phyloP scores from a whole-genome alignment of 2,888 invertebrate genomes.

The Melipona beecheii region DNA sequence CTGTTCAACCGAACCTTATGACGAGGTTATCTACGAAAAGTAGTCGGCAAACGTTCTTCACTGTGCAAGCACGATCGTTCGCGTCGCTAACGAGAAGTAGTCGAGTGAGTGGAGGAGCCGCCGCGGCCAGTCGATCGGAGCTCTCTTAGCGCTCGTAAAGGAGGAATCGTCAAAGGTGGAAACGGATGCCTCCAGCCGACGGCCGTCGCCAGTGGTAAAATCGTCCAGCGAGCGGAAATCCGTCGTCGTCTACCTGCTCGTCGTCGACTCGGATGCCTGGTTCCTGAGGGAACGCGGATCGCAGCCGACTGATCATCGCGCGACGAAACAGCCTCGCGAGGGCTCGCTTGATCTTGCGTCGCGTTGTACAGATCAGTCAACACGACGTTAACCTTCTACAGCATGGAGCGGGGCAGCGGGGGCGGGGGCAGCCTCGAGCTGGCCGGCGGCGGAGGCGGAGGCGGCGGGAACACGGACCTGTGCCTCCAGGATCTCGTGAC shows the following conservation, averaged over 20 bases:
- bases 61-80: neutral
- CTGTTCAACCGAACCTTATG: constrained; percentile 31
- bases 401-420: constrained; percentile 83
- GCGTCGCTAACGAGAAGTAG: no score
- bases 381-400: constrained; percentile 85
- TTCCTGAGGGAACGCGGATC: constrained; percentile 29
- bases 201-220: constrained; percentile 48
- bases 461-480: constrained; percentile 86
- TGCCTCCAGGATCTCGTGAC: constrained; percentile 91
- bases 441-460: constrained; percentile 75
- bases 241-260: neutral
- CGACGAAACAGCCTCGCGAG: constrained; percentile 34
- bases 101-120: neutral
- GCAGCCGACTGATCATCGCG: constrained; percentile 18
- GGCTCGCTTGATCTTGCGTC: constrained; percentile 77
- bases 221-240: neutral
- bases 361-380: constrained; percentile 78
- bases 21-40: constrained; percentile 5
- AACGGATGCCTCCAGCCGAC: constrained; percentile 39
- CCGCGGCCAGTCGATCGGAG: no score
- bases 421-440: constrained; percentile 84
- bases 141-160: neutral
- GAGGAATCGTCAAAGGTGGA: neutral
- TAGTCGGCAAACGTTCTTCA: neutral
- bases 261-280: constrained; percentile 45